These are phyloP conservation scores for Pachypeltis micranthus DNA, from an alignment of 1,140 invertebrate genomes.

Conservation along the genomic window DNA sequence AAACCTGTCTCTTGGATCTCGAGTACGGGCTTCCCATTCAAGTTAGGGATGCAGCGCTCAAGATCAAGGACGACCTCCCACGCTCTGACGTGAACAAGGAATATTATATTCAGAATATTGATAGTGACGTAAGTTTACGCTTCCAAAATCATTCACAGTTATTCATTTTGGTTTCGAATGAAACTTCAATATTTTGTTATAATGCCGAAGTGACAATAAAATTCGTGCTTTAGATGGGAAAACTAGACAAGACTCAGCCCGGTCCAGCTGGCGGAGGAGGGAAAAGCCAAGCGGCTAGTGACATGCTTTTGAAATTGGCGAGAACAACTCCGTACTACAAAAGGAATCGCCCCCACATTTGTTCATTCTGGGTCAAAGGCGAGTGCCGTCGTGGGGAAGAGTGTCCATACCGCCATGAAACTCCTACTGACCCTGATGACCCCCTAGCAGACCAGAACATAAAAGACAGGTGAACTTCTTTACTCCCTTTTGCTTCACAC, in stretches of 20 bases:
- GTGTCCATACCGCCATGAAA: constrained; percentile 98
- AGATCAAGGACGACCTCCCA: constrained; percentile 88
- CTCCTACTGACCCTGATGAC: constrained; percentile 98
- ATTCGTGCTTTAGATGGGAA: constrained; percentile 33
- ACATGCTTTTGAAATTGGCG: constrained; percentile 87
- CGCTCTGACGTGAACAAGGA: constrained; percentile 98
- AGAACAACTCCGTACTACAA: constrained; percentile 98
- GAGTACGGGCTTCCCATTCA: constrained; percentile 92
- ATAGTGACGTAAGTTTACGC: constrained; percentile 58
- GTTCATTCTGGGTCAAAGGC: constrained; percentile 99
- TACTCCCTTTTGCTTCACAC: background rate
- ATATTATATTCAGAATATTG: constrained; percentile 94
- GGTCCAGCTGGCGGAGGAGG: constrained; percentile 40
- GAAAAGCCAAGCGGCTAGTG: constrained; percentile 67
- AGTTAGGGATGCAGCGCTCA: constrained; percentile 90
- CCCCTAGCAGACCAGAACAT: constrained; percentile 98
- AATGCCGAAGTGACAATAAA: too few species aligned
- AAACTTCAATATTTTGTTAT: too few species aligned
- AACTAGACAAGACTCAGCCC: constrained; percentile 31
- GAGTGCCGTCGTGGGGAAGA: constrained; percentile 98
- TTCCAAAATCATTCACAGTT: too few species aligned
- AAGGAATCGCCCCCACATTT: constrained; percentile 95
- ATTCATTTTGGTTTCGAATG: too few species aligned
- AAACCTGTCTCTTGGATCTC: constrained; percentile 94
- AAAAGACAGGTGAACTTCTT: constrained; percentile 56